Evolutionary conservation across 1,140 invertebrate genomes (phyloP), one percentile per base, ranked within the genome.

Genomic region (Camponotus floridanus): DNA sequence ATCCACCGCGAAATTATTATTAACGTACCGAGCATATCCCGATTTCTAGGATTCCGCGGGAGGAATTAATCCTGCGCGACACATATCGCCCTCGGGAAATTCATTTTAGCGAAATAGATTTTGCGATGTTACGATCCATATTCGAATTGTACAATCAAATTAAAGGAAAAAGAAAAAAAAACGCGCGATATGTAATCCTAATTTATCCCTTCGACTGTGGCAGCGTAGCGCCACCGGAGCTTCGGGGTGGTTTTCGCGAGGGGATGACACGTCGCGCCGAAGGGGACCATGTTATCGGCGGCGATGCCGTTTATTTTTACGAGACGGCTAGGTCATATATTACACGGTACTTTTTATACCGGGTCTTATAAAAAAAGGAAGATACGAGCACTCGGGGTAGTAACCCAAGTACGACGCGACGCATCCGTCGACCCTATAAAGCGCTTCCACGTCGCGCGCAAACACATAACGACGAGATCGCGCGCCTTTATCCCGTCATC

Each of bases 271-370:
- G 78, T 76, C 81, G 36, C 70, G 61, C 36, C 51, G 59, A 74
- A 83, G 33, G 88, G 87, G 88, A 86, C 87, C 55, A 48, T 57
- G 85, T 89, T 88, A 90, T 90, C 86, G 80, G 42, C 79, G 79
- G 21, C 79, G 42, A 61, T 89, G 42, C 73, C 81, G 62, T 74
- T 76, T 81, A 78, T 86, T 91, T 91, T 91, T 91, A 91, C 76
- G 90, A 91, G 86, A 85, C 70, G 76, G 55, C 26, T n/a, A 65
- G 61, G 76, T 68, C 79, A 85, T 89, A 87, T 85, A 74, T 59
- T 85, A 74, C 48, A 51, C 76, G 64, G 61, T 39, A 42, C 64
- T 67, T 86, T 90, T 90, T 90, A 87, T 87, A 33, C 21, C 48
- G 45, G 39, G 42, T 39, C 86, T 70, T 85, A 71, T 76, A 76